Base-by-base conservation (phyloP, 1,140 invertebrate genomes). In the Delia radicum region DNA sequence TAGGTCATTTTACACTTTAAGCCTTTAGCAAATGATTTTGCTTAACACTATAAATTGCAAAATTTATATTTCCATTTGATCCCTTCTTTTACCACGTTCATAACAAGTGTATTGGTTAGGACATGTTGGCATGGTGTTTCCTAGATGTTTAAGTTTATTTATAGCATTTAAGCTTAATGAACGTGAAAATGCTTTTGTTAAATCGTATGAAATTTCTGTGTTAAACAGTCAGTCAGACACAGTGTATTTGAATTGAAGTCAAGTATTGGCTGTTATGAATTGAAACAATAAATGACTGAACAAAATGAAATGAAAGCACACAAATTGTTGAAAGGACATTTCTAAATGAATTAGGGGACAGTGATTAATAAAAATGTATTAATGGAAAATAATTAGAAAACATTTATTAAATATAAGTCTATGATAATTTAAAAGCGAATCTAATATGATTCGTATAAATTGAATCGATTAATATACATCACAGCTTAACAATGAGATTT, bases 131-230 rank as follows among this genome's bases (percentile, higher is more conserved):
- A 42, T 13, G 10, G 37, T 13, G n/a, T 42, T 42, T 42, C 37
- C 37, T 42, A 42, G 37, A 42, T 42, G 10, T 42, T 42, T 42
- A 69, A 69, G 29, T 24, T 24, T 69, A 69, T 37, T 33, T 69
- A 69, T 33, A 24, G 29, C 28, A 69, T 69, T 69, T 69, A 69
- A 69, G 65, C 65, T 69, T 69, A 69, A 69, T 69, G 65, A 69
- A 69, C 29, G 65, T 21, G 65, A 69, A 69, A 69, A 69, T 69
- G 18, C 65, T 69, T 69, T 33, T 24, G 65, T 69, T 37, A 69
- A 69, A 33, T 33, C 65, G n/a, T 24, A 15, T 65, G 28, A 65
- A 65, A 65, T 29, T n/a, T 6, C 62, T 29, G 27, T 29, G 27
- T 42, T 42, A 42, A 42, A 42, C 3, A 10, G 12, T 3, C 37